Evolutionary conservation across 2,797 vertebrate genomes (phyloP).

Genomic region (Tolypeutes matacus): DNA sequence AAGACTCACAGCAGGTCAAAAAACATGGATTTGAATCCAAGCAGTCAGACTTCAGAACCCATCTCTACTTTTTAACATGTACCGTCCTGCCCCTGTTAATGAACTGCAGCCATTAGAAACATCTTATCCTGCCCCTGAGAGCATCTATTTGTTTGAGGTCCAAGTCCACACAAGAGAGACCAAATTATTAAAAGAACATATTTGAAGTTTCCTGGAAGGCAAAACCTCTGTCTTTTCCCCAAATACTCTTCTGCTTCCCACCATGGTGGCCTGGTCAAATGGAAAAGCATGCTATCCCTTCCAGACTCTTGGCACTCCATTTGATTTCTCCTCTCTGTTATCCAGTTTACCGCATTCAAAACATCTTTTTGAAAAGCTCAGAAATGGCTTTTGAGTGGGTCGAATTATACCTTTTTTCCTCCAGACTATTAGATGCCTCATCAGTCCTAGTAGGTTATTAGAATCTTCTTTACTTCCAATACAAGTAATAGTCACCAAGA

Average conservation of each 20-base stretch:
- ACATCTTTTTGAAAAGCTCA: conserved; percentile 68
- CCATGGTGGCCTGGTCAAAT: neutral
- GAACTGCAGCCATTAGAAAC: neutral
- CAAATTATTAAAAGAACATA: conserved; percentile 34
- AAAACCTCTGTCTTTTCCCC: conserved; percentile 59
- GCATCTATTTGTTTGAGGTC: conserved; percentile 42
- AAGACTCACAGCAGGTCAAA: neutral
- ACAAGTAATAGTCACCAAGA: conserved; percentile 8
- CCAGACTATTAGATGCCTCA: conserved; percentile 42
- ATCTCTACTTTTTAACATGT: neutral
- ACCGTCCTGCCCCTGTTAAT: neutral
- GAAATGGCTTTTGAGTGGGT: conserved; percentile 52
- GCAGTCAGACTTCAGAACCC: neutral
- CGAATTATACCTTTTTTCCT: conserved; percentile 61
- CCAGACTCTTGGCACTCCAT: conserved; percentile 12
- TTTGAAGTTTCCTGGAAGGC: conserved; percentile 69
- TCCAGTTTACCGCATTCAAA: conserved; percentile 20
- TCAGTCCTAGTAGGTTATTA: conserved; percentile 45
- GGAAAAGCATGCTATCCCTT: conserved; percentile 24
- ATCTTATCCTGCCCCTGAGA: neutral
- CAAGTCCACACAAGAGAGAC: conserved; percentile 21
- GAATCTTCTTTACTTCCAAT: conserved; percentile 41
- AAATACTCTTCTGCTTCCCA: conserved; percentile 58
- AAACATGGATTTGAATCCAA: conserved; percentile 46
- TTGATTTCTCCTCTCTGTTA: conserved; percentile 43